These are phyloP conservation scores for Xylocopa sonorina DNA, from an alignment of 1,140 invertebrate genomes.

Conservation along the genomic window DNA sequence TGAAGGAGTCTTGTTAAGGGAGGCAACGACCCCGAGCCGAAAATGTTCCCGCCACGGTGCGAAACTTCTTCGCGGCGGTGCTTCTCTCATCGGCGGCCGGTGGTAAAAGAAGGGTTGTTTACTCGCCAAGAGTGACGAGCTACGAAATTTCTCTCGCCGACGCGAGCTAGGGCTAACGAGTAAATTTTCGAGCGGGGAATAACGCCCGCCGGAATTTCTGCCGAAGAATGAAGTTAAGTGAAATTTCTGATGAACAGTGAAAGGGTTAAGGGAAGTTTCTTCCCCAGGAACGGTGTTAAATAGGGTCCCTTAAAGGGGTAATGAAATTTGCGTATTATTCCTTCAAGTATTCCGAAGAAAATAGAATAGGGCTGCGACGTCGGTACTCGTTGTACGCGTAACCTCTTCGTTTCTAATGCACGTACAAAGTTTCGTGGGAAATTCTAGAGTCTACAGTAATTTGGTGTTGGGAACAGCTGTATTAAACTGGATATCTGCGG, in stretches of 20 bases:
- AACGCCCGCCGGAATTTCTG: not conserved
- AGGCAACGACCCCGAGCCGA: not conserved
- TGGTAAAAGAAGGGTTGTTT: not conserved
- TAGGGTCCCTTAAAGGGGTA: too few species aligned
- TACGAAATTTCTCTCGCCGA: slow-evolving; percentile 10
- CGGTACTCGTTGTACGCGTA: too few species aligned
- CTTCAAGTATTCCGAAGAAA: too few species aligned
- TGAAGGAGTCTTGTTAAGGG: slow-evolving; percentile 58
- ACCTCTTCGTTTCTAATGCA: too few species aligned
- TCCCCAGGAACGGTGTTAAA: not conserved
- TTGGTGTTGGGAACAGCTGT: too few species aligned
- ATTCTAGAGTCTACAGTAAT: too few species aligned
- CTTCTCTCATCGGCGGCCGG: too few species aligned
- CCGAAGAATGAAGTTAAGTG: not conserved
- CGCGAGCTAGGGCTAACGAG: not conserved
- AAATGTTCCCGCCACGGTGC: not conserved
- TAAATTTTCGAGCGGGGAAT: not conserved
- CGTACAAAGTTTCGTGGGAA: too few species aligned
- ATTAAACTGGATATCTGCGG: too few species aligned
- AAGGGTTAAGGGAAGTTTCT: not conserved
- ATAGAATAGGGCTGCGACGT: too few species aligned
- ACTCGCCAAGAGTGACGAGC: slow-evolving; percentile 1
- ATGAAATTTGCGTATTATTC: too few species aligned
- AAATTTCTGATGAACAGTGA: not conserved
- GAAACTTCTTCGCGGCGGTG: not conserved